Evolutionary conservation across 2,888 invertebrate genomes (phyloP), one percentile per base, ranked within the genome.

Genomic region (Brenthis hecate): DNA sequence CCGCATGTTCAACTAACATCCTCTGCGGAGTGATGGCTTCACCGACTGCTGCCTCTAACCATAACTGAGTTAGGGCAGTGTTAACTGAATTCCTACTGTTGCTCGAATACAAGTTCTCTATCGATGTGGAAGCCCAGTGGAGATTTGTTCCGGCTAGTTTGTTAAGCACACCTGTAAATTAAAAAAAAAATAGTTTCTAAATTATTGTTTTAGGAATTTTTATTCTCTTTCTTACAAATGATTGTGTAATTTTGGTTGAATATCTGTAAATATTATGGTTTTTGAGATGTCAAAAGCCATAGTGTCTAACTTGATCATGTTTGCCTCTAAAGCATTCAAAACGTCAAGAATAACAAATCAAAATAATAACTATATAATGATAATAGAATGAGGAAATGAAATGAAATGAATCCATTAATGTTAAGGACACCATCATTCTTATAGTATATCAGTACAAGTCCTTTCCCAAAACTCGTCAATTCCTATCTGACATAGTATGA

Each of bases 61-160:
- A 94, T n/a, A 97, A 86, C 48, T 91, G 90, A 0, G 95, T 94
- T 13, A 99, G 85, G 0, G 96, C 94, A 60, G 95, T 95, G 82
- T 97, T 98, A 93, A 97, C 96, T 55, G 96, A 95, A 83, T 97
- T 95, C n/a, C 98, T 93, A 70, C 97, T 96, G 82, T 97, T 95
- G 16, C 89, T 92, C 86, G 95, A 94, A 82, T 97, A 99, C 1
- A 99, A 83, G 3, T 93, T 93, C 83, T 98, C 98, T 68, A 99
- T 94, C 84, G 97, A 94, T 0, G 93, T 93, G 65, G 96, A 93
- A 43, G 98, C 98, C 84, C 95, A 95, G 83, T 97, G 96, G 82
- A 99, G 95, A 85, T 99, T 99, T 28, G 95, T 95, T 81, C 98
- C 98, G 0, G 98, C 95, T 53, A 98, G 86, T 70, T 97, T 95